phyloP scores from a whole-genome alignment of 2,113 vertebrate genomes.

The Sylvilagus bachmani region DNA sequence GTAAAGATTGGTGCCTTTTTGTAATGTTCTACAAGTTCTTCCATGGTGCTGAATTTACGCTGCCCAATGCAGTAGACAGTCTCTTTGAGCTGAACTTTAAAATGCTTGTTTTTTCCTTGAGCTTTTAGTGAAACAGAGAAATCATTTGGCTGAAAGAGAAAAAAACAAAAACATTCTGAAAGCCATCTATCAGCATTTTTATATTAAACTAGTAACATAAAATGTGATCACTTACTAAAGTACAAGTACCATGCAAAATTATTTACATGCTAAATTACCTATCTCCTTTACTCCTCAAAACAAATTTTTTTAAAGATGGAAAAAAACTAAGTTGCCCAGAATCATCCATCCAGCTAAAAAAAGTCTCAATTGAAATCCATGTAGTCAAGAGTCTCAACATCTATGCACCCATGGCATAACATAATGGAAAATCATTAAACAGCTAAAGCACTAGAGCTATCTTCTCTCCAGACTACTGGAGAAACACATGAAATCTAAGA shows the following conservation, averaged over 20 bases:
- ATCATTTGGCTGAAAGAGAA: constrained; percentile 91
- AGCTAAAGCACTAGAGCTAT: not conserved
- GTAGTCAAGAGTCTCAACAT: constrained; percentile 27
- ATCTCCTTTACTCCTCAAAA: constrained; percentile 43
- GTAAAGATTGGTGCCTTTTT: constrained; percentile 97
- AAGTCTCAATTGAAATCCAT: constrained; percentile 29
- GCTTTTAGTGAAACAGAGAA: constrained; percentile 96
- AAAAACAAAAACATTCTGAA: constrained; percentile 72
- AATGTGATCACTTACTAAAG: constrained; percentile 43
- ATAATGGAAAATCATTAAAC: constrained; percentile 27
- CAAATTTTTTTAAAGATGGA: constrained; percentile 51
- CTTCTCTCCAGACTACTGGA: not conserved
- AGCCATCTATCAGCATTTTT: constrained; percentile 50
- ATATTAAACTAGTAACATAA: constrained; percentile 47
- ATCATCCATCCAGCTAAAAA: constrained; percentile 28
- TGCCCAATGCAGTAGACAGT: constrained; percentile 96
- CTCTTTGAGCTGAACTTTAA: constrained; percentile 96
- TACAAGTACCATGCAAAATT: constrained; percentile 7
- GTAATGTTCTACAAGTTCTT: constrained; percentile 97
- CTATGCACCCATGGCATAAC: not conserved
- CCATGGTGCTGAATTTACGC: constrained; percentile 95
- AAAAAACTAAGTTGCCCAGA: constrained; percentile 49
- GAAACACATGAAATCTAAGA: constrained; percentile 5
- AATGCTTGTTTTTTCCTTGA: constrained; percentile 97
- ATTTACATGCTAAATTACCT: constrained; percentile 18